Base-by-base conservation (phyloP, 2,888 invertebrate species). In the Smittia sp. region DNA sequence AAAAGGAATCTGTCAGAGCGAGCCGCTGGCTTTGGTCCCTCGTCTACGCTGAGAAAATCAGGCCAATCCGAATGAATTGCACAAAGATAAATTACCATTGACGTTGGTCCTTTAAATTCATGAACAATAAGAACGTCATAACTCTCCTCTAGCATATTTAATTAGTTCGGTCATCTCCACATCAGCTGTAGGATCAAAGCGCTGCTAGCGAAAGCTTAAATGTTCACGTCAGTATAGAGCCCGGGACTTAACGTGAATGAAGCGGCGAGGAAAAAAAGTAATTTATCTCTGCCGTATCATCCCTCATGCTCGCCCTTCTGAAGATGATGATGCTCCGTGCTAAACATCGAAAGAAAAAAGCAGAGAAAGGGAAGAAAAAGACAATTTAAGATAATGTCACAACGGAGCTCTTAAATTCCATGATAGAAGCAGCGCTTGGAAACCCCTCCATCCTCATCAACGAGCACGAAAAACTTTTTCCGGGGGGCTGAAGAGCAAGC, bases 331-430 rank as follows among this genome's bases (percentile, higher is more conserved):
- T 46, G 46, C 46, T 46, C n/a, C 46, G 46, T 46, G 46, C 46
- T 46, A 15, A 46, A 46, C 46, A 46, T 46, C 13, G 46, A 68
- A 68, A 25, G 41, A 65, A 4, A n/a, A 41, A 54, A n/a, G n/a
- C 9, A 54, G 69, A 18, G 27, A 22, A 24, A n/a, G 3, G 13
- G 24, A 20, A 54, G 52, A 69, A 52, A 41, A 32, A 69, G 54
- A 69, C 69, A 69, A 69, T 69, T 69, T 69, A 54, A 69, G 69
- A 69, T 69, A 69, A 69, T 69, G 69, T 69, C 69, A 54, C 54
- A 69, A 25, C 54, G 54, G 54, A 24, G 52, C 69, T 69, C 52
- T 69, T 46, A 69, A 69, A 69, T 41, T 41, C 41, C 52, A 63
- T 63, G 25, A 27, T n/a, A 63, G 25, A 63, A 32, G 32, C 4